Evolutionary conservation across 2,888 invertebrate species (phyloP).

Genomic region (Hirtodrosophila trivittata): DNA sequence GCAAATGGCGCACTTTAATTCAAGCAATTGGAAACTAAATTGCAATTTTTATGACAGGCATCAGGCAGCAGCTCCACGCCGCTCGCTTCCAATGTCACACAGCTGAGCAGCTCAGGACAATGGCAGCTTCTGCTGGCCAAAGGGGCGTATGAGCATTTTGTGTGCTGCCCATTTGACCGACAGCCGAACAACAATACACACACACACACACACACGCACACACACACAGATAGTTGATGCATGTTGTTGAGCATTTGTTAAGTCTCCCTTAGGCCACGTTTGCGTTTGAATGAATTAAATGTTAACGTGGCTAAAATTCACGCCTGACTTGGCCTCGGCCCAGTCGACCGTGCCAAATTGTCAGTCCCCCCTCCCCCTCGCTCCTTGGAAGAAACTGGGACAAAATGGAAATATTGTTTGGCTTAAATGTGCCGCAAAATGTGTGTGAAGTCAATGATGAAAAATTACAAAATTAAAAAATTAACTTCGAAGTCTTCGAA

Average conservation of each 20-base stretch:
- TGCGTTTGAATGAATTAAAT: slow-evolving; percentile 53
- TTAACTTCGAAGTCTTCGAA: slow-evolving; percentile 15
- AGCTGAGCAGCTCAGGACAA: slow-evolving; percentile 45
- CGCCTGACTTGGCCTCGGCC: slow-evolving; percentile 62
- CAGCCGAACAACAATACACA: slow-evolving; percentile 40
- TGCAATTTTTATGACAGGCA: slow-evolving; percentile 78
- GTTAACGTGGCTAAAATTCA: slow-evolving; percentile 71
- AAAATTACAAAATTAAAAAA: slow-evolving; percentile 23
- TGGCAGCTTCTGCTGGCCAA: slow-evolving; percentile 33
- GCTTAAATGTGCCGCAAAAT: slow-evolving; percentile 37
- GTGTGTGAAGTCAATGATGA: slow-evolving; percentile 1
- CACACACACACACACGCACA: slow-evolving; percentile 9
- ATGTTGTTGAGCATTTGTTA: slow-evolving; percentile 59
- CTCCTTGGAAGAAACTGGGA: slow-evolving; percentile 10
- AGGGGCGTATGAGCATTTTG: slow-evolving; percentile 57
- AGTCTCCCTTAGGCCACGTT: slow-evolving; percentile 73
- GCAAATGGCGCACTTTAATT: slow-evolving; percentile 77
- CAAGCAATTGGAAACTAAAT: slow-evolving; percentile 79
- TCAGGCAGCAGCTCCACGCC: slow-evolving; percentile 56
- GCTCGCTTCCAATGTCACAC: too few species aligned
- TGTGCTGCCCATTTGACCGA: slow-evolving; percentile 73
- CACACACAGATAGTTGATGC: slow-evolving; percentile 48
- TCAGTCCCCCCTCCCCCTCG: slow-evolving; percentile 15
- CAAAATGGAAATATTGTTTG: slow-evolving; percentile 40
- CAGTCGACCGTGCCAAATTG: slow-evolving; percentile 61